Evolutionary conservation across 2,888 invertebrate species (phyloP).

Genomic region (Ophioninae sp.): DNA sequence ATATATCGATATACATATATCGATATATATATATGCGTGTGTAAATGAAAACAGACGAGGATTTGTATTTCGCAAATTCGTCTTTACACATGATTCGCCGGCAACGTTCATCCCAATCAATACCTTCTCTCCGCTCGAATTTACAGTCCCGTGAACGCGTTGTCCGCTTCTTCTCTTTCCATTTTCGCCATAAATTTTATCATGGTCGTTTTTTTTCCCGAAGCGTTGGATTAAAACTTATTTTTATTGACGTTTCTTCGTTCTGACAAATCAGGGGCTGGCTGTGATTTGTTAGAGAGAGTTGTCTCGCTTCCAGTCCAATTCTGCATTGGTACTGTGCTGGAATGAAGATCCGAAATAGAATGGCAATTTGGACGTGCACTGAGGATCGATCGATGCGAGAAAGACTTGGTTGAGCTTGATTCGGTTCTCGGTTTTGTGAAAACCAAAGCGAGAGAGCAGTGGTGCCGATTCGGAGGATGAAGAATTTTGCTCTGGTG

Average conservation of each 20-base stretch:
- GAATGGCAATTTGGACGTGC: too few species aligned
- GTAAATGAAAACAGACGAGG: slow-evolving; percentile 17
- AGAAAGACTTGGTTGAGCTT: too few species aligned
- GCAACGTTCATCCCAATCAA: slow-evolving; percentile 20
- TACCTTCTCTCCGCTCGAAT: slow-evolving; percentile 4
- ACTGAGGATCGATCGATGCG: neutral
- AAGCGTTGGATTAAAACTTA: slow-evolving; percentile 17
- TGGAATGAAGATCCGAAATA: too few species aligned
- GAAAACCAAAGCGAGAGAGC: too few species aligned
- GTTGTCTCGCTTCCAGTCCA: neutral
- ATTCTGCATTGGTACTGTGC: too few species aligned
- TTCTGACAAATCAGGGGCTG: neutral
- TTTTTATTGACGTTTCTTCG: neutral
- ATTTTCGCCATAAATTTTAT: neutral
- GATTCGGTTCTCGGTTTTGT: too few species aligned
- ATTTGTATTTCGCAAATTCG: slow-evolving; percentile 53
- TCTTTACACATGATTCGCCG: slow-evolving; percentile 31
- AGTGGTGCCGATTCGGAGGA: too few species aligned
- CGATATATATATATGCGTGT: slow-evolving; percentile 7
- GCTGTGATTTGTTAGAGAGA: too few species aligned
- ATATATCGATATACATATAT: slow-evolving; percentile 36
- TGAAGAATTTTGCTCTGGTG: too few species aligned
- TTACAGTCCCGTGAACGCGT: slow-evolving; percentile 5
- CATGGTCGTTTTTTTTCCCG: neutral
- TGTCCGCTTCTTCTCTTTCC: slow-evolving; percentile 22